phyloP scores from a whole-genome alignment of 2,888 invertebrate species.

The Nebria brevicollis region DNA sequence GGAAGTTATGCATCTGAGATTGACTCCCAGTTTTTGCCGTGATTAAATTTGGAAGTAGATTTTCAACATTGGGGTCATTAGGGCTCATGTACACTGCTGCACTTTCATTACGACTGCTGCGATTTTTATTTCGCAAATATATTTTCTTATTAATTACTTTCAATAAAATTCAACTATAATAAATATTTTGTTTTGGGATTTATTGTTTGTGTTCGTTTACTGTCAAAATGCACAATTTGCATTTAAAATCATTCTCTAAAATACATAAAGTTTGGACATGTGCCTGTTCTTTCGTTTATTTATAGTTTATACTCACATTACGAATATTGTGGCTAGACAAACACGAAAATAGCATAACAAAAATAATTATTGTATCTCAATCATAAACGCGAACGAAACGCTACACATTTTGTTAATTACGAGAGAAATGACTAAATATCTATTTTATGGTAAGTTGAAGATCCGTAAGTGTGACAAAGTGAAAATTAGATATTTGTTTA shows the following conservation, averaged over 20 bases:
- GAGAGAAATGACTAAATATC: background rate
- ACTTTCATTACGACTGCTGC: background rate
- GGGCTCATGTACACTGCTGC: background rate
- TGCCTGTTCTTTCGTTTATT: background rate
- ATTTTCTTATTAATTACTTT: background rate
- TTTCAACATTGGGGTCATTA: constrained; percentile 18
- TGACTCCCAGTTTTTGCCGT: constrained; percentile 13
- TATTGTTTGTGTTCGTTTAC: no score
- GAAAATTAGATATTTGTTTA: background rate
- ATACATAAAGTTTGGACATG: background rate
- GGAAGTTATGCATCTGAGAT: constrained; percentile 10
- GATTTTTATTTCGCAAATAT: background rate
- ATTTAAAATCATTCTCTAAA: background rate
- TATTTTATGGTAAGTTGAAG: background rate
- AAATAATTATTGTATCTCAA: background rate
- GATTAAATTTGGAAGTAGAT: constrained; percentile 22
- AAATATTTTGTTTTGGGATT: no score
- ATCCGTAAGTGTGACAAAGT: background rate
- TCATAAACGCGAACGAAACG: background rate
- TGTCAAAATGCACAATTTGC: background rate
- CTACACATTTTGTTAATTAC: background rate
- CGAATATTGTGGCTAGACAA: background rate
- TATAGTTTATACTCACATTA: background rate
- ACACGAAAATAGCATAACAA: background rate
- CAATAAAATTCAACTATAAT: no score